Evolutionary conservation across 2,888 invertebrate species (phyloP), one percentile per base, ranked within the genome.

Genomic region (Epirrita christyi): DNA sequence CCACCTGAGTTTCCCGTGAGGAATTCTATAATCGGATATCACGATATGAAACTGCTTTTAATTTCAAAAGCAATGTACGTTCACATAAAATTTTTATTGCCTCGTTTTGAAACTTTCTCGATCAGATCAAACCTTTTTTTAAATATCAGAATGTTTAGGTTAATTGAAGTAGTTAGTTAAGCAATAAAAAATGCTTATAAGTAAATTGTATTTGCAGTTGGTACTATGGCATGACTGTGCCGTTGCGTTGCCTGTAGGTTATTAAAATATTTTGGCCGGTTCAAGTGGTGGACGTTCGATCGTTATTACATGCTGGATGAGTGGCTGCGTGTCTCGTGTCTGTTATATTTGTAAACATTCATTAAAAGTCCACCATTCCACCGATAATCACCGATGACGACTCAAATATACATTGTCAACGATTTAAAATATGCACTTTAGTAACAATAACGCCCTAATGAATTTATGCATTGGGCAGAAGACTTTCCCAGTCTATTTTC

Each of bases 261-360:
- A 66, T 67, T 68, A 68, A 52, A 76, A 77, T 76, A 73, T 78
- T 80, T 21, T 73, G 67, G 55, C 51, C 64, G 50, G 45, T 54
- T 67, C 68, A 61, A 63, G 71, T 66, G 53, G 59, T 56, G 55
- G 56, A 49, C 55, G 46, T 47, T 55, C 45, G 62, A 58, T 66
- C 60, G 66, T 65, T 69, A 70, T 63, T 72, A 66, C 68, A 72
- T 63, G 68, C 59, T 47, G 57, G 52, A 49, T 57, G 52, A 50
- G 51, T 66, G 57, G 46, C 45, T 61, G 52, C 41, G 61, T 64
- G 61, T 70, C 73, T 9, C 69, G 73, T 77, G 76, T 80, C 78
- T 76, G 76, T 72, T 72, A 63, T 76, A 70, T 79, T 79, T 75
- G 74, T 79, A 80, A 80, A 81, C 75, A 77, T 52, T 66, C 66